Evolutionary conservation across 2,888 invertebrate genomes (phyloP).

Genomic region (Tipula unca): DNA sequence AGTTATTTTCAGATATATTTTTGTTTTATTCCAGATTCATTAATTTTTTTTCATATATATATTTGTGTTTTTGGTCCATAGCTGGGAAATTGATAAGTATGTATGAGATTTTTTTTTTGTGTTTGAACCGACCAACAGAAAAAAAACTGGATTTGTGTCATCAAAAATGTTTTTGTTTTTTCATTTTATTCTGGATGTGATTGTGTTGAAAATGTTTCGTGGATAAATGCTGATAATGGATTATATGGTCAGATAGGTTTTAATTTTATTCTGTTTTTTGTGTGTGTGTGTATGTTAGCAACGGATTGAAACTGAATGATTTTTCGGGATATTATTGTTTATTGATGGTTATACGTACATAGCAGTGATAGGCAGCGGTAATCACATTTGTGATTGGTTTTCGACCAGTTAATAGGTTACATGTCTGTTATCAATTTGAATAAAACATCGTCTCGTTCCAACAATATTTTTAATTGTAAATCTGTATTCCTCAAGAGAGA

Average conservation of each 20-base stretch:
- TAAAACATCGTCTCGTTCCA: too few relatives aligned
- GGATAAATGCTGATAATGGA: not conserved
- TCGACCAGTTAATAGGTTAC: too few relatives aligned
- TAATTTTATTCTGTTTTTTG: not conserved
- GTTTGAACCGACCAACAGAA: not conserved
- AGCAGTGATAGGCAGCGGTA: too few relatives aligned
- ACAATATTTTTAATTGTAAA: too few relatives aligned
- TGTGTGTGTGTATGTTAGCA: not conserved
- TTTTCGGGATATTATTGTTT: not conserved
- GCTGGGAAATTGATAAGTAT: not conserved
- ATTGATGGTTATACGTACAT: not conserved
- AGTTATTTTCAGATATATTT: not conserved
- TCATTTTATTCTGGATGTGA: not conserved
- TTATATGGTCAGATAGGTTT: not conserved
- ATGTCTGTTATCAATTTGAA: too few relatives aligned
- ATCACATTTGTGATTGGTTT: too few relatives aligned
- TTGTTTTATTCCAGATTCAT: not conserved
- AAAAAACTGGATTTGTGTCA: not conserved
- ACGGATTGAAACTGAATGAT: not conserved
- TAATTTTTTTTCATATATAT: not conserved
- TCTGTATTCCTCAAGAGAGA: too few relatives aligned
- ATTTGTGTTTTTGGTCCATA: not conserved
- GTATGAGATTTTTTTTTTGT: not conserved
- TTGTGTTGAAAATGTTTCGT: not conserved
- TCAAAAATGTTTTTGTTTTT: constrained; percentile 1